phyloP scores from a whole-genome alignment of 2,888 invertebrate genomes.

The Andrena bucephala region DNA sequence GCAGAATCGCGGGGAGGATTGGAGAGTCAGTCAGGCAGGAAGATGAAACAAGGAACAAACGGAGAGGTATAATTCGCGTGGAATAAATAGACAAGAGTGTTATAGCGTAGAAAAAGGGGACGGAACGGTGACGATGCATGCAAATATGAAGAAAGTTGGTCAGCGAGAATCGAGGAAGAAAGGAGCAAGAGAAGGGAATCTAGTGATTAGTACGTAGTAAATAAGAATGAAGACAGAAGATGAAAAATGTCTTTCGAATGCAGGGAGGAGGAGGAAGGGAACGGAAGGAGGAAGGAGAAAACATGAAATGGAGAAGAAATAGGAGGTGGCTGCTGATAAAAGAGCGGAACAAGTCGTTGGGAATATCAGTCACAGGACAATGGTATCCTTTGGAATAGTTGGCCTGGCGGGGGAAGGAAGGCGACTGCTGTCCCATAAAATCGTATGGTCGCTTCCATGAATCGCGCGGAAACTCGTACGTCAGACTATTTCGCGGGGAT shows the following conservation, averaged over 20 bases:
- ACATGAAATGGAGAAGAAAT: background rate
- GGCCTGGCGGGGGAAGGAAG: background rate
- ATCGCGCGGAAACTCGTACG: constrained; percentile 8
- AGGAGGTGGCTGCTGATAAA: constrained; percentile 24
- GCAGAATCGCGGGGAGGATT: background rate
- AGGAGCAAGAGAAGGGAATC: background rate
- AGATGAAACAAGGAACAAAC: background rate
- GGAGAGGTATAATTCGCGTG: background rate
- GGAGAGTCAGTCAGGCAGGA: background rate
- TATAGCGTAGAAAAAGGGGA: background rate
- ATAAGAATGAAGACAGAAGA: background rate
- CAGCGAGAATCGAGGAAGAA: background rate
- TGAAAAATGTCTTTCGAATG: background rate
- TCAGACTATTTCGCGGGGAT: constrained; percentile 25
- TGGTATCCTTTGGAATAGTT: constrained; percentile 33
- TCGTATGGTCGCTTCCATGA: constrained; percentile 25
- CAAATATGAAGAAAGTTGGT: background rate
- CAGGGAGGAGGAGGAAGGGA: background rate
- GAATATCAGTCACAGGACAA: constrained; percentile 35
- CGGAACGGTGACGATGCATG: background rate
- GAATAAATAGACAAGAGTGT: background rate
- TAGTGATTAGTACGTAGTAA: background rate
- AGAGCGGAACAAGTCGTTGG: constrained; percentile 21
- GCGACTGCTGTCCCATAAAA: constrained; percentile 33
- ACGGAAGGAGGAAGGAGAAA: background rate